Evolutionary conservation across 2,113 vertebrate species (phyloP).

Genomic region (Atractosteus spatula): DNA sequence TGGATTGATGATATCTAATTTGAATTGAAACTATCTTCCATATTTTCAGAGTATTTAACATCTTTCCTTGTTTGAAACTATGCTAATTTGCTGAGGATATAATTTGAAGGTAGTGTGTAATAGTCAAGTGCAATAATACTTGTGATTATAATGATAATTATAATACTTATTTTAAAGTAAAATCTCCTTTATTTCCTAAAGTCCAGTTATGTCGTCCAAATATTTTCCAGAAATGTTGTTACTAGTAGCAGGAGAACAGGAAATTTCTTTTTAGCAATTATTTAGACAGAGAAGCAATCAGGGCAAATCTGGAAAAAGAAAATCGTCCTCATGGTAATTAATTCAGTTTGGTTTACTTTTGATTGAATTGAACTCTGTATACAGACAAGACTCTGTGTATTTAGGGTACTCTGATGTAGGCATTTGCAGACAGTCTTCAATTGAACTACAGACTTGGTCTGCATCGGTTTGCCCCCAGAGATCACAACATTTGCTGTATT

Average conservation of each 20-base stretch:
- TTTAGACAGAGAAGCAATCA: constrained; percentile 7
- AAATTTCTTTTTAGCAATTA: neutral
- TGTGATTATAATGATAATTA: too few relatives aligned
- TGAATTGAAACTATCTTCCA: too few relatives aligned
- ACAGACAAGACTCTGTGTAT: constrained; percentile 15
- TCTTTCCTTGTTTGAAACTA: too few relatives aligned
- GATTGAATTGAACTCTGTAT: constrained; percentile 39
- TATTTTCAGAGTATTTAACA: too few relatives aligned
- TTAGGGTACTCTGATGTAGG: constrained; percentile 24
- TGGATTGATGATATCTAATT: too few relatives aligned
- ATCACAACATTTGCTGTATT: neutral
- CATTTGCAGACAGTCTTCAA: constrained; percentile 33
- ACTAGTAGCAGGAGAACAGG: neutral
- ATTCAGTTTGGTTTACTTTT: constrained; percentile 22
- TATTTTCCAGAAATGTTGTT: too few relatives aligned
- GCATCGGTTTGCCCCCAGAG: neutral
- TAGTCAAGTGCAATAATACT: too few relatives aligned
- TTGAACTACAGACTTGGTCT: constrained; percentile 20
- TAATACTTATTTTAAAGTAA: too few relatives aligned
- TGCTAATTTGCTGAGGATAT: too few relatives aligned
- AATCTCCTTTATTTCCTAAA: too few relatives aligned
- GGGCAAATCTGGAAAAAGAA: neutral
- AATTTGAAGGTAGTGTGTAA: too few relatives aligned
- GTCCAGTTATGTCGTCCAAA: too few relatives aligned
- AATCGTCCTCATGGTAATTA: neutral